phyloP scores from a whole-genome alignment of 2,113 vertebrate genomes.

The Ploceus nigricollis region DNA sequence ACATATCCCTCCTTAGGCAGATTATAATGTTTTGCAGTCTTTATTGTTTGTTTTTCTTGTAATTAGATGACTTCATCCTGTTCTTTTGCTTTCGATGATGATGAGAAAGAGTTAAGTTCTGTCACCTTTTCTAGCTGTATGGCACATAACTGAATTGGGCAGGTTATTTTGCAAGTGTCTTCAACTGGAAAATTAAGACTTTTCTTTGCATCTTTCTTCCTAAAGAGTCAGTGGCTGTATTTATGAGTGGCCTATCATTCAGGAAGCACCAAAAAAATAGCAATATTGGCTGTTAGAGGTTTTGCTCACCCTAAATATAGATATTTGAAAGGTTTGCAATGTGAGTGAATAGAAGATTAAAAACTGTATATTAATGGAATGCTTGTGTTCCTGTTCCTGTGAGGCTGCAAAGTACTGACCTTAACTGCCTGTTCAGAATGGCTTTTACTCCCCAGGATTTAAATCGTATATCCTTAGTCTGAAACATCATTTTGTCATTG shows the following conservation, averaged over 20 bases:
- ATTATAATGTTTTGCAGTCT: neutral
- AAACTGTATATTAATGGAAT: neutral
- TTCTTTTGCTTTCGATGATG: neutral
- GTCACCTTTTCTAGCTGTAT: neutral
- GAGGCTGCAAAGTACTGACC: neutral
- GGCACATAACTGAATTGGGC: neutral
- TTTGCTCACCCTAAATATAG: neutral
- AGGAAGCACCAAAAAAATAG: neutral
- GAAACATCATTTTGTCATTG: neutral
- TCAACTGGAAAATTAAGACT: constrained; percentile 51
- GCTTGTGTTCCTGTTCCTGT: neutral
- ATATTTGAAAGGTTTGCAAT: neutral
- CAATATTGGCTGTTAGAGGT: neutral
- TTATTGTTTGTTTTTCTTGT: neutral
- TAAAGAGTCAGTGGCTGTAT: neutral
- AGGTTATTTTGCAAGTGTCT: constrained; percentile 44
- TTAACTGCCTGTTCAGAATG: neutral
- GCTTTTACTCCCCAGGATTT: neutral
- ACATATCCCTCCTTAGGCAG: neutral
- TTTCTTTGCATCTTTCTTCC: neutral
- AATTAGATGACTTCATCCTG: neutral
- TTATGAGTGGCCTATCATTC: neutral
- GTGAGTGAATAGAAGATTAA: neutral
- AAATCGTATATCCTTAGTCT: neutral
- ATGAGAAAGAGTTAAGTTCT: constrained; percentile 16